Base-by-base conservation (phyloP, 2,888 invertebrate genomes). In the Onchidella celtica region DNA sequence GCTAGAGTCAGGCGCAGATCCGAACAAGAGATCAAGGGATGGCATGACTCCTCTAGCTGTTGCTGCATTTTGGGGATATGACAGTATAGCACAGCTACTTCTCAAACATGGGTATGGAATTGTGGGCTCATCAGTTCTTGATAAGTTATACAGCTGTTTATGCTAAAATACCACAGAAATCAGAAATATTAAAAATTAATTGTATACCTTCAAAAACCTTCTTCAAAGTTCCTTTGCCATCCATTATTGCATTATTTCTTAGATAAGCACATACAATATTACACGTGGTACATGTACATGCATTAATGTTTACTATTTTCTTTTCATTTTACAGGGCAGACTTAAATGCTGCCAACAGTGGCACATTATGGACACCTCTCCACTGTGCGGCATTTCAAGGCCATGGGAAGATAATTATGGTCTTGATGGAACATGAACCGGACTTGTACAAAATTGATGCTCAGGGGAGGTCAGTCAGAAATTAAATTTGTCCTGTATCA, bases 331-430 rank as follows among this genome's bases (percentile, higher is more conserved):
- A 76, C 79, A 92, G 92, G 36, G 91, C 92, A 21, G 89, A 92
- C 78, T 82, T 92, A 21, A 91, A 91, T 83, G 70, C 85, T n/a
- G 80, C 85, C 24, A 92, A 92, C 84, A 89, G 80, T 74, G 91
- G 91, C 29, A 92, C 91, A 24, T 38, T 85, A 34, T 92, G 92
- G 92, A 92, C 92, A 4, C 88, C 92, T 0, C 81, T 92, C 29
- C 92, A 92, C 78, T 92, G 91, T 85, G 92, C 92, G 47, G 87
- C 92, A 29, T 92, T 96, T 88, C 96, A 97, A 92, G 91, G 92
- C 78, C 92, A 92, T 86, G 92, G 92, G 4, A 91, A 91, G 81
- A 91, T 91, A n/a, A 89, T 92, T 21, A 89, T 91, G 89, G 89
- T 87, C 68, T 83, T 92, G 59, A 89, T 92, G 89, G 88, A 89